phyloP scores from a whole-genome alignment of 2,888 invertebrate species.

The Spisula solida region DNA sequence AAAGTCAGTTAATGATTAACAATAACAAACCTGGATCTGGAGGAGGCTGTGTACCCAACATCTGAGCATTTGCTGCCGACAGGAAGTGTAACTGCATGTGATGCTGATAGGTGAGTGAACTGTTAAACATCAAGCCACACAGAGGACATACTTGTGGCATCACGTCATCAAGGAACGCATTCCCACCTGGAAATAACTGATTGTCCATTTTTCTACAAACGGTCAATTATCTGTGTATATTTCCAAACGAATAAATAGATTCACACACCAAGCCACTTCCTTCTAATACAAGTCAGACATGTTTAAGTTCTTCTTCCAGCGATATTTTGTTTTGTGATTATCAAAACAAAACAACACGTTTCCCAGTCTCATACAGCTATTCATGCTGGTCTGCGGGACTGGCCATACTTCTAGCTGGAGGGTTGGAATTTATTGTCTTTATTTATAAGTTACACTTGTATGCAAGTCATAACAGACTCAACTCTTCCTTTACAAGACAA shows the following conservation, averaged over 20 bases:
- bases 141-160: slow-evolving; percentile 58
- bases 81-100: slow-evolving; percentile 69
- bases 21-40: slow-evolving; percentile 56
- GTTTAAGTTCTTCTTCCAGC: neutral
- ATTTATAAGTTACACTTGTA: neutral
- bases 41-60: slow-evolving; percentile 49
- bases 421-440: neutral
- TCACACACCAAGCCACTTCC: neutral
- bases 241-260: neutral
- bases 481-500: neutral
- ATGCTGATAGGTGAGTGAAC: slow-evolving; percentile 55
- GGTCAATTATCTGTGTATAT: slow-evolving; percentile 4
- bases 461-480: neutral
- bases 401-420: slow-evolving; percentile 3
- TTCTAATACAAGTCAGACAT: slow-evolving; percentile 1
- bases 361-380: slow-evolving; percentile 13
- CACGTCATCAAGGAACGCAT: slow-evolving; percentile 60
- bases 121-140: slow-evolving; percentile 68
- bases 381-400: neutral
- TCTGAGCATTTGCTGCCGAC: slow-evolving; percentile 54
- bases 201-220: slow-evolving; percentile 55
- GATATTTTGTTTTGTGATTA: slow-evolving; percentile 22
- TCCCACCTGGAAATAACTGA: slow-evolving; percentile 61
- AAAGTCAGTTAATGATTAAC: too few species aligned
- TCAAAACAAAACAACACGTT: slow-evolving; percentile 6